Conservation (phyloP, 2,888 invertebrate genomes). For the Lathronympha strigana region DNA sequence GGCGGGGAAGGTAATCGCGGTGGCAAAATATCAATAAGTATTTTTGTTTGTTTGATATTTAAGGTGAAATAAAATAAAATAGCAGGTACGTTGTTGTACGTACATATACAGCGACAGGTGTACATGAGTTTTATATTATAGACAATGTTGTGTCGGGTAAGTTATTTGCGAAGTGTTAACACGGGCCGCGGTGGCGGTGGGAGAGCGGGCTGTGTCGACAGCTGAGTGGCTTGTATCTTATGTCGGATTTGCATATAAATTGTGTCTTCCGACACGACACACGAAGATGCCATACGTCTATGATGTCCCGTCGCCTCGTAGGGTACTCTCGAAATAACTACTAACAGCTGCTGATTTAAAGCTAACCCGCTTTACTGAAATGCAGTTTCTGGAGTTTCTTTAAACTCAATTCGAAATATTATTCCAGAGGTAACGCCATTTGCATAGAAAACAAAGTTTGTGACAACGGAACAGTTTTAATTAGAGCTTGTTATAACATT, state of each 20-base stretch:
- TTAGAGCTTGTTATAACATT: constrained; percentile 22
- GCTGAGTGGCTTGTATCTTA: constrained; percentile 77
- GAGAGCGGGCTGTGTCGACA: constrained; percentile 57
- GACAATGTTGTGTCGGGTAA: constrained; percentile 48
- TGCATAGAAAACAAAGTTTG: constrained; percentile 26
- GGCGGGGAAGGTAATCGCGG: constrained; percentile 20
- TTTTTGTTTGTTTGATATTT: constrained; percentile 27
- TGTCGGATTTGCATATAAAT: constrained; percentile 83
- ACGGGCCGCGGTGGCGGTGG: constrained; percentile 53
- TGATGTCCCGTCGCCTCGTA: constrained; percentile 51
- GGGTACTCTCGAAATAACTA: constrained; percentile 15
- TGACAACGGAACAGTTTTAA: constrained; percentile 29
- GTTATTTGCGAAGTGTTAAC: constrained; percentile 77
- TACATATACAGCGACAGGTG: background rate
- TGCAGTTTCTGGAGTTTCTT: constrained; percentile 35
- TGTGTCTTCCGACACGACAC: constrained; percentile 80
- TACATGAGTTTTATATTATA: constrained; percentile 2
- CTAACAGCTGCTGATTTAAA: constrained; percentile 30
- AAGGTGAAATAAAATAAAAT: constrained; percentile 8
- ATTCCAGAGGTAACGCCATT: constrained; percentile 13
- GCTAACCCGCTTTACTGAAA: constrained; percentile 9
- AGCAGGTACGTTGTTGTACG: background rate
- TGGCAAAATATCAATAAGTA: constrained; percentile 41
- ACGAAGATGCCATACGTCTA: constrained; percentile 77
- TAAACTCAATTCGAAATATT: constrained; percentile 43